Conservation (phyloP, 2,113 vertebrate genomes). For the Lathamus discolor region DNA sequence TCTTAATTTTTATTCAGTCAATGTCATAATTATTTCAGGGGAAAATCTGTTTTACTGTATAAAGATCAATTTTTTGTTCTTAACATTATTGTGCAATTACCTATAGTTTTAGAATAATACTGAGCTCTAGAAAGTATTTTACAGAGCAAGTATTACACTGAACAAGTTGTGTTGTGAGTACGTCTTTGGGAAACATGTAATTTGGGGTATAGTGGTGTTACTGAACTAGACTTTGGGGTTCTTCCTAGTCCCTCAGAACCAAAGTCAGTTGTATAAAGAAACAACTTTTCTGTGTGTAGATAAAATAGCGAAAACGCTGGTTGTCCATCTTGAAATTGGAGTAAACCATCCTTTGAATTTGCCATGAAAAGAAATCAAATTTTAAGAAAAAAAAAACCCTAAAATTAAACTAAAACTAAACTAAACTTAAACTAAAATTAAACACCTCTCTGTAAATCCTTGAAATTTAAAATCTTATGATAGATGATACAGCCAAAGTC, state of each 20-base stretch:
- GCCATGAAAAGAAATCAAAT: background rate
- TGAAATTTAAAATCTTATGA: background rate
- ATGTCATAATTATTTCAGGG: background rate
- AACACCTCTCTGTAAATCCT: background rate
- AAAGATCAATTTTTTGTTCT: background rate
- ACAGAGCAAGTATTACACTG: background rate
- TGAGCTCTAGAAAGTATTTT: background rate
- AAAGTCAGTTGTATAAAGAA: background rate
- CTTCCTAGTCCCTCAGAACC: background rate
- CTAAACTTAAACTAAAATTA: too few species aligned
- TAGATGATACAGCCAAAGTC: accelerated
- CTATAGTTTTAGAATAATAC: background rate
- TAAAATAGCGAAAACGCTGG: background rate
- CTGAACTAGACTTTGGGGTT: background rate
- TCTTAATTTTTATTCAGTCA: background rate
- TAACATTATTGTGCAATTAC: background rate
- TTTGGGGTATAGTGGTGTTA: background rate
- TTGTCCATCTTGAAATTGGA: background rate
- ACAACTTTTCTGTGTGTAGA: too few species aligned
- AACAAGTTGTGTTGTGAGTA: background rate
- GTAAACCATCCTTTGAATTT: background rate
- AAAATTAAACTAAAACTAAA: too few species aligned
- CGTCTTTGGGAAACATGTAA: background rate
- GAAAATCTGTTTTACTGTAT: background rate
- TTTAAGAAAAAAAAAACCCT: background rate